Evolutionary conservation across 2,888 invertebrate species (phyloP).

Genomic region (Yponomeuta evonymella): DNA sequence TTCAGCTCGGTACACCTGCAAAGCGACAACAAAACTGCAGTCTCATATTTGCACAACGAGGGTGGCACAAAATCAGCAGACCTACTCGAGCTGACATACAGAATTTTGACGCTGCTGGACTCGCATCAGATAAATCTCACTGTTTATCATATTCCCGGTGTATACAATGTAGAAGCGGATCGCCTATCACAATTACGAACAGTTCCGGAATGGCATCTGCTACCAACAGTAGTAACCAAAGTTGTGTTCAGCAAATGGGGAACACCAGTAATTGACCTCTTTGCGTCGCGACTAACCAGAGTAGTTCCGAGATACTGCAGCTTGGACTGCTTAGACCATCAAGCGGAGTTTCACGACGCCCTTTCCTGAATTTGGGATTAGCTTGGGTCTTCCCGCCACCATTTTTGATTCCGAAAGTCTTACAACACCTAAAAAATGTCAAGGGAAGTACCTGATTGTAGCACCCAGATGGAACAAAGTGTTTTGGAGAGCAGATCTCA

Average conservation of each 20-base stretch:
- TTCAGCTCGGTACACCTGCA: slow-evolving; percentile 19
- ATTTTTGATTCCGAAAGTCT: slow-evolving; percentile 18
- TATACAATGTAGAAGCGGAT: slow-evolving; percentile 11
- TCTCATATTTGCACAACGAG: slow-evolving; percentile 25
- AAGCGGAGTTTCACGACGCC: slow-evolving; percentile 18
- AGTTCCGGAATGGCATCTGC: slow-evolving; percentile 26
- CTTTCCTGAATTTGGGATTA: slow-evolving; percentile 18
- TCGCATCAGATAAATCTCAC: neutral
- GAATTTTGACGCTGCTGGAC: slow-evolving; percentile 9
- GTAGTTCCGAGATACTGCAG: slow-evolving; percentile 22
- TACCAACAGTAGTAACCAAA: too few relatives aligned
- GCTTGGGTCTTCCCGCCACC: slow-evolving; percentile 24
- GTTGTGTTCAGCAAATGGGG: slow-evolving; percentile 25
- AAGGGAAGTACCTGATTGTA: slow-evolving; percentile 17
- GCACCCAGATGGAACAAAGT: slow-evolving; percentile 13
- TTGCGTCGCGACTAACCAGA: slow-evolving; percentile 19
- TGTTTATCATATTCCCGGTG: slow-evolving; percentile 9
- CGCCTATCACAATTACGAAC: slow-evolving; percentile 19
- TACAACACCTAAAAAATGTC: slow-evolving; percentile 21
- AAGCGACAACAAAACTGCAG: slow-evolving; percentile 25
- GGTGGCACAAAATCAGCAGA: slow-evolving; percentile 25
- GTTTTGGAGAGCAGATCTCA: slow-evolving; percentile 11
- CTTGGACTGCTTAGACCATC: slow-evolving; percentile 16
- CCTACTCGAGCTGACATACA: slow-evolving; percentile 16
- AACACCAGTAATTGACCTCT: slow-evolving; percentile 23